Base-by-base conservation (phyloP, 2,113 vertebrate species). In the Phyllostomus discolor region DNA sequence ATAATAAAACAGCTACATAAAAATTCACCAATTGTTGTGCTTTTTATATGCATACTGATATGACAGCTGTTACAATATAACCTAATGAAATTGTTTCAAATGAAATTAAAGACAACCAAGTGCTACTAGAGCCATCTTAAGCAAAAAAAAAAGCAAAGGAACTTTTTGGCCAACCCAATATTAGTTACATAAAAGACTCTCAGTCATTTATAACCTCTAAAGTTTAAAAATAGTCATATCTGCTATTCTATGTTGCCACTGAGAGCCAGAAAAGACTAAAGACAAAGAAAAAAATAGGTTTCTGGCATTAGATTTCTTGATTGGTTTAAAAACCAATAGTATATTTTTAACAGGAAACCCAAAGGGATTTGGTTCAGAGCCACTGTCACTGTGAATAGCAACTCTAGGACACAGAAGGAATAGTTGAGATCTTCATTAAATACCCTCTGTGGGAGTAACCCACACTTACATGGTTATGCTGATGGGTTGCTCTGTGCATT, bases 391-490 rank as follows among this genome's bases (percentile, higher is more conserved):
- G 52, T 91, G 62, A 95, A 90, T 89, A 90, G 93, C 67, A 57
- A 82, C 82, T 95, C 96, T 78, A 96, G 82, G 83, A 97, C 67
- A 96, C 10, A 92, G 90, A 95, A 80, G 19, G 0, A 91, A 48
- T 12, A 82, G 92, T 95, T 96, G 83, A 97, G 96, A 95, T 94
- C 41, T 90, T 96, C 87, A 93, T 81, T 95, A 91, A 95, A 81
- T 83, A 5, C 7, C 83, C 38, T 78, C 1, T 79, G 79, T 43
- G 10, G 88, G 76, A 94, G 35, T 57, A 96, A 79, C 9, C 91
- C 20, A n/a, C 94, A 67, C 48, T 75, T 87, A 73, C 91, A n/a
- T 43, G 81, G 80, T 81, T 57, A 94, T 31, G 80, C 62, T 93
- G 81, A 3, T 2, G 41, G 17, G 20, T 97, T 95, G 88, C 96